Base-by-base conservation (phyloP, 2,888 invertebrate genomes). In the Neoitamus cyanurus region DNA sequence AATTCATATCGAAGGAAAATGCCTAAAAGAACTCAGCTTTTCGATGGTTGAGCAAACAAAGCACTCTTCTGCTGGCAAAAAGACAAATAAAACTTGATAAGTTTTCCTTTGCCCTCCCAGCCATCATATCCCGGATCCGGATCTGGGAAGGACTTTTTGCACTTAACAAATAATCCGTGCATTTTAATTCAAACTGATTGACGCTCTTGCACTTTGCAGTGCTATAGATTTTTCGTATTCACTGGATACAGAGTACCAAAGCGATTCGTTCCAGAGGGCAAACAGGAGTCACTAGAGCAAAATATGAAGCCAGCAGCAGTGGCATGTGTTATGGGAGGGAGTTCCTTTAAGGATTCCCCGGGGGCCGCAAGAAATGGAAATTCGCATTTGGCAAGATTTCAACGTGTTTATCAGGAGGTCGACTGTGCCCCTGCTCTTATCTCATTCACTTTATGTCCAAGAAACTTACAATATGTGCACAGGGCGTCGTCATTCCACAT, bases 331-430 rank as follows among this genome's bases (percentile, higher is more conserved):
- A 20, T 42, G 42, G 58, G 7, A 25, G 6, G 25, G 25, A 42
- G 28, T 37, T 75, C 46, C 28, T 75, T 75, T 20, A 75, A 37
- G 28, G 75, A 28, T 13, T 25, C 42, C 75, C 37, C 28, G 20
- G 75, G 75, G 25, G n/a, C 20, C 20, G 25, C 20, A 42, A 30
- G 28, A 75, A 75, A 75, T 75, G 75, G 42, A 75, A 75, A 75
- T 75, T 75, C 75, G 28, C 75, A 75, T 75, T 75, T 75, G 75
- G 75, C 75, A 75, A 75, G 75, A 75, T 28, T 75, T 75, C 75
- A 75, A 42, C 25, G 75, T 75, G 75, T 75, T 75, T 75, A 75
- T 75, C 75, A 42, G 42, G 42, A 15, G 42, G 34, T 37, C 25
- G 42, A 42, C 28, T 37, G 37, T 75, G 20, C 25, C 28, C 28